These are phyloP conservation scores for Bedellia somnulentella DNA, from an alignment of 2,888 invertebrate species.

Conservation along the genomic window DNA sequence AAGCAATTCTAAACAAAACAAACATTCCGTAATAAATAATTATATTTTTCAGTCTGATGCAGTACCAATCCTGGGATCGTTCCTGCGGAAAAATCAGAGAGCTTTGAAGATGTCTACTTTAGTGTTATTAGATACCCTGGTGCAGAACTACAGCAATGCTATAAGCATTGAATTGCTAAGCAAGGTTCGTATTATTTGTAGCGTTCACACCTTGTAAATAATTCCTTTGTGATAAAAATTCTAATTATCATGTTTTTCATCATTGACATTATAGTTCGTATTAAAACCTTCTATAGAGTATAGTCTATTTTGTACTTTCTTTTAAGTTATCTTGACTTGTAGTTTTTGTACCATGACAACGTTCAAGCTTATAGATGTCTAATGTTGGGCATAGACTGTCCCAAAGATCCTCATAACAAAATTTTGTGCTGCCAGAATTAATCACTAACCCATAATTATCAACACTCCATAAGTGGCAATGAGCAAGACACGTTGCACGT, in stretches of 20 bases:
- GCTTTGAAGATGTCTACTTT: conserved; percentile 90
- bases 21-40: conserved; percentile 2
- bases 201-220: no score
- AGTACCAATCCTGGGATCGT: conserved; percentile 89
- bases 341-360: no score
- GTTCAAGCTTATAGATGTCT: no score
- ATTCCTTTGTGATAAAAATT: no score
- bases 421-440: no score
- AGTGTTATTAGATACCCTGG: conserved; percentile 85
- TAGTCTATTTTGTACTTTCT: not conserved
- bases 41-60: conserved; percentile 70
- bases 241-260: no score
- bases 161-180: conserved; percentile 72
- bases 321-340: not conserved
- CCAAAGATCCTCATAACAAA: no score
- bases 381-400: no score
- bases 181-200: conserved; percentile 55
- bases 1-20: no score
- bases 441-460: no score
- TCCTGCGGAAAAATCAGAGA: conserved; percentile 94
- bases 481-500: no score
- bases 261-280: not conserved
- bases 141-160: conserved; percentile 80
- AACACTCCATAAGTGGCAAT: no score
- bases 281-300: not conserved